phyloP scores from a whole-genome alignment of 2,888 invertebrate genomes.

The Rotaria socialis region DNA sequence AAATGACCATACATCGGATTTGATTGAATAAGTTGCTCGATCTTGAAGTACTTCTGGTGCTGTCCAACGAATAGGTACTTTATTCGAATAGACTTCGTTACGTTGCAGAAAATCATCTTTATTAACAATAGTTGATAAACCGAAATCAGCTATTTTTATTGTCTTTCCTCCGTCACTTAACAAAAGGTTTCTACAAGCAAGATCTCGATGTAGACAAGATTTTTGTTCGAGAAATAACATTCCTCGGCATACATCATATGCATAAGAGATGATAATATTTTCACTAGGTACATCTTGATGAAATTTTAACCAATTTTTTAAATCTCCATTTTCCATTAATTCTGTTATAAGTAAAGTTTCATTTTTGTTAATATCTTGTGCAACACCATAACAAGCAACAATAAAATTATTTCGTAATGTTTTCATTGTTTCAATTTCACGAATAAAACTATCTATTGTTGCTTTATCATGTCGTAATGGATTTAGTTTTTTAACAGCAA shows the following conservation, averaged over 20 bases:
- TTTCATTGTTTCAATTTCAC: neutral
- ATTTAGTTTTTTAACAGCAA: neutral
- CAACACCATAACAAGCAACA: neutral
- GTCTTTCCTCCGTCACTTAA: neutral
- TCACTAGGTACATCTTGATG: neutral
- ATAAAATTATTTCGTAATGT: neutral
- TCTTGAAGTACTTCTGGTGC: neutral
- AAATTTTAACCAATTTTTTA: neutral
- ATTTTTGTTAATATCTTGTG: neutral
- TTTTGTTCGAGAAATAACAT: neutral
- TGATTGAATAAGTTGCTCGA: neutral
- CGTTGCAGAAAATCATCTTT: neutral
- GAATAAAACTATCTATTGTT: neutral
- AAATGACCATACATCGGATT: neutral
- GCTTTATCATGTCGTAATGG: neutral
- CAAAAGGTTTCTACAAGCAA: neutral
- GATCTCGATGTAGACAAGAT: neutral
- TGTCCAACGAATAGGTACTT: neutral
- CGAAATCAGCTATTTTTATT: neutral
- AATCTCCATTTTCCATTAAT: constrained; percentile 2
- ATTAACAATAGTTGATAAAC: neutral
- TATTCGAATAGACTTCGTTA: neutral
- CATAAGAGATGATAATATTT: neutral
- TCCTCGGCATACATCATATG: neutral
- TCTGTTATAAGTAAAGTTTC: neutral